Base-by-base conservation (phyloP, 2,113 vertebrate species). In the Herpetotheres cachinnans region DNA sequence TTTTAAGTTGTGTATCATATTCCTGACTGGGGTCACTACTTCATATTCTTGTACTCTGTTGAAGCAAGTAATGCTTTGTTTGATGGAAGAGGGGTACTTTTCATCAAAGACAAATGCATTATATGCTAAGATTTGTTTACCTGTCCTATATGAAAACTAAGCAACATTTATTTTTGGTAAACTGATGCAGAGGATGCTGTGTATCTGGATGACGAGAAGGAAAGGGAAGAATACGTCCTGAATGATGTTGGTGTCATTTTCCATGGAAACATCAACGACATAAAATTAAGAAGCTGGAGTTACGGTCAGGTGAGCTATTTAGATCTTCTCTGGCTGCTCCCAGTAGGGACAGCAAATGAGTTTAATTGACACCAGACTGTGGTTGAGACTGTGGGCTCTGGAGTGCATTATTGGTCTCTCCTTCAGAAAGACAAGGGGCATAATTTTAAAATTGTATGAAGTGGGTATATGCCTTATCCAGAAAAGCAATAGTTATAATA, bases 141-240 rank as follows among this genome's bases (percentile, higher is more conserved):
- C 74, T 92, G 56, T 79, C 27, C 50, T 82, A 19, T 67, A 70
- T 40, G 10, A 86, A 85, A 87, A 40, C n/a, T 38, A 83, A 96
- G 13, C 56, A 15, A 98, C 56, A 22, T 67, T 85, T 86, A 9
- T 94, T 93, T 49, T 93, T 4, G 42, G 50, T 70, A 32, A 86
- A 86, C 38, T 77, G 30, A 50, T 83, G 38, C 97, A 99, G 99
- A 97, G 44, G 99, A 99, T 74, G 93, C 98, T 0, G 99, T 99
- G 85, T 99, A 98, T 78, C 96, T 99, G 97, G 98, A 99, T 4
- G 97, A 99, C 1, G 98, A 99, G 30, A 96, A 29, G 4, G 99
- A 99, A 98, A 98, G 98, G 61, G 95, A 99, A 95, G 99, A 99
- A 90, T 99, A 99, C 29, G 97, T 99, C 94, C 97, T 99, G 97